A percentile compares a stretch with the other conserved stretches of the same genome.
These are phyloP conservation scores for Telenomus remus DNA, from an alignment of 1,140 invertebrate genomes.

Conservation along the genomic window DNA sequence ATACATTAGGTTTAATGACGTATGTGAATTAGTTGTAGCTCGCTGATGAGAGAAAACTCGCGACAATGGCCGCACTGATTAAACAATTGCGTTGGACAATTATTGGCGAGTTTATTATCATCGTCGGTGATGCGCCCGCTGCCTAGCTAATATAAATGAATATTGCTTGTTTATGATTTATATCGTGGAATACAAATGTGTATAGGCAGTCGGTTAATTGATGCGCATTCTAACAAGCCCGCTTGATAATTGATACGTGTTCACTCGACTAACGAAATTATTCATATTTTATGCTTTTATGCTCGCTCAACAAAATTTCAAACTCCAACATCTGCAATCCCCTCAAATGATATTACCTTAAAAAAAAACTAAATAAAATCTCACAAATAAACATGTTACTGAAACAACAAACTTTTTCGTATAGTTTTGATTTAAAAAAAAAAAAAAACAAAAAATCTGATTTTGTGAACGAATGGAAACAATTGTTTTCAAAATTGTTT, in stretches of 20 bases:
- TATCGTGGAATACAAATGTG: slow-evolving; percentile 8
- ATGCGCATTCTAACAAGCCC: not conserved
- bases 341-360: too few relatives aligned
- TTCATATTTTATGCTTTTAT: too few relatives aligned
- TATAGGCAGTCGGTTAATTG: not conserved
- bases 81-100: slow-evolving; percentile 35
- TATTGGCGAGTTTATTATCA: slow-evolving; percentile 25
- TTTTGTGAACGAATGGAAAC: too few relatives aligned
- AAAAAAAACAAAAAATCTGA: too few relatives aligned
- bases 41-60: slow-evolving; percentile 42
- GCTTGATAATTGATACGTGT: not conserved
- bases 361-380: too few relatives aligned
- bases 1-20: slow-evolving; percentile 37
- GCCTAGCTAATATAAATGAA: slow-evolving; percentile 14
- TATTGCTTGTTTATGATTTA: slow-evolving; percentile 16
- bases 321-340: too few relatives aligned
- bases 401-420: too few relatives aligned
- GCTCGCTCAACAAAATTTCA: too few relatives aligned
- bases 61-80: slow-evolving; percentile 35
- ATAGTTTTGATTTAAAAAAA: too few relatives aligned
- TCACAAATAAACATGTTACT: too few relatives aligned
- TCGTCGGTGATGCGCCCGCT: slow-evolving; percentile 27
- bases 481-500: too few relatives aligned
- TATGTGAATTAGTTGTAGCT: slow-evolving; percentile 36
- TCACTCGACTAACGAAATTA: too few relatives aligned